phyloP scores from a whole-genome alignment of 2,797 vertebrate species.

The Rhinogobio ventralis region DNA sequence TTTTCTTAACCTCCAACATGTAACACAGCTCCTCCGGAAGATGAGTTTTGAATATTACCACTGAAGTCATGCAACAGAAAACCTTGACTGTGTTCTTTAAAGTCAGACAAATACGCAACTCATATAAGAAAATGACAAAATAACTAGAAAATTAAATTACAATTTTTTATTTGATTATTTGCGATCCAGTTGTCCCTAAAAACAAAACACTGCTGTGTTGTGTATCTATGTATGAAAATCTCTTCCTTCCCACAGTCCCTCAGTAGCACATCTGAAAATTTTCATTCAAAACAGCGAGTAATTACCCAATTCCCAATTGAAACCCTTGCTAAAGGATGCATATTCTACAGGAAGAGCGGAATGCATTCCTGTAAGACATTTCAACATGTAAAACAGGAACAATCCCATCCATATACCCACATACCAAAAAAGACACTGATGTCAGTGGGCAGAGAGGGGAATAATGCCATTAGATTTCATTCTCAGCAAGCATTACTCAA shows the following conservation, averaged over 20 bases:
- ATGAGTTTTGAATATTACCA: background rate
- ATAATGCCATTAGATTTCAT: slow-evolving; percentile 67
- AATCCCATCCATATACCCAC: slow-evolving; percentile 7
- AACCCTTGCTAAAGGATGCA: slow-evolving; percentile 17
- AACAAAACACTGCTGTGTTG: background rate
- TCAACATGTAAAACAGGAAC: slow-evolving; percentile 13
- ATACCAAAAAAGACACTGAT: slow-evolving; percentile 7
- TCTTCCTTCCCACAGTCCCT: slow-evolving; percentile 18
- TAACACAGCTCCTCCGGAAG: background rate
- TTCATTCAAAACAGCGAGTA: slow-evolving; percentile 33
- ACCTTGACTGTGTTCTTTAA: background rate
- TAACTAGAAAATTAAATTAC: background rate
- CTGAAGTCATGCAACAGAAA: slow-evolving; percentile 13
- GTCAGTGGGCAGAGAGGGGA: slow-evolving; percentile 41
- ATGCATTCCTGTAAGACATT: slow-evolving; percentile 26
- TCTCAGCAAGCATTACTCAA: slow-evolving; percentile 51
- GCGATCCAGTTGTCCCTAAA: background rate
- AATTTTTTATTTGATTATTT: background rate
- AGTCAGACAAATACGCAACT: background rate
- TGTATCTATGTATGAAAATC: background rate
- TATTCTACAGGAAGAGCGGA: slow-evolving; percentile 2
- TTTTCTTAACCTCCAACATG: background rate
- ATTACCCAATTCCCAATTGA: slow-evolving; percentile 43
- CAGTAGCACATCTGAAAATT: slow-evolving; percentile 6
- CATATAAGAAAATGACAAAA: background rate